Evolutionary conservation across 2,113 vertebrate genomes (phyloP).

Genomic region (Oceanites oceanicus): DNA sequence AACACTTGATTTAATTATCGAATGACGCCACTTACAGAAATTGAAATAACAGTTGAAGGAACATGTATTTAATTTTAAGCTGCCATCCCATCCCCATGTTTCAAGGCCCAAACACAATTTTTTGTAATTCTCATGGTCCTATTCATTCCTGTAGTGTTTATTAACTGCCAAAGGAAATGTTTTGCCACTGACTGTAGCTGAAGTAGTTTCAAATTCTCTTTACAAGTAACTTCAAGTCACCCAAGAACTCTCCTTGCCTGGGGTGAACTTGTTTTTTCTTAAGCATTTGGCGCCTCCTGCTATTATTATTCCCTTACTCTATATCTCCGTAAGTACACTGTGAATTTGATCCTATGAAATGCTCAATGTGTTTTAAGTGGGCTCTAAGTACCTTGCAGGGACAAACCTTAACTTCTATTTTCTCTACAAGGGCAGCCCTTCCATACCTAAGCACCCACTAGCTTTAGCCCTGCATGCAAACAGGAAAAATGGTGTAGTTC

Average conservation of each 20-base stretch:
- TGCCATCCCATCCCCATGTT: rapidly evolving
- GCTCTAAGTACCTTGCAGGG: background rate
- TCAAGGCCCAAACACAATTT: background rate
- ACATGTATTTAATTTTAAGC: background rate
- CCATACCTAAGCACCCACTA: background rate
- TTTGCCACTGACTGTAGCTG: background rate
- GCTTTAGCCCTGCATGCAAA: background rate
- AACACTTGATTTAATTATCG: background rate
- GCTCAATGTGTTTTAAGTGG: background rate
- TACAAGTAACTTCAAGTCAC: slow-evolving; percentile 13
- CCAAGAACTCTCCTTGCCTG: background rate
- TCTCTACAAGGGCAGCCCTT: background rate
- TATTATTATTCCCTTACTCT: background rate
- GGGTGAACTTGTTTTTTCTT: background rate
- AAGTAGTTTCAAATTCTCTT: background rate
- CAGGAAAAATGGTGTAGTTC: background rate
- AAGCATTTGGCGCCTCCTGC: too few relatives aligned
- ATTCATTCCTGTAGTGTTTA: background rate
- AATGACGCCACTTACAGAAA: background rate
- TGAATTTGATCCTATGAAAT: background rate
- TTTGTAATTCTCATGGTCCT: background rate
- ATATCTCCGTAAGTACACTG: background rate
- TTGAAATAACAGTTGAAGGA: background rate
- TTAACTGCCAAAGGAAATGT: background rate
- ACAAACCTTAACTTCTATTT: background rate